Percentiles rank a stretch among this genome's conserved stretches.
These are phyloP conservation scores for Pristionchus pacificus DNA, from an alignment of 1,140 invertebrate species.

Conservation along the genomic window DNA sequence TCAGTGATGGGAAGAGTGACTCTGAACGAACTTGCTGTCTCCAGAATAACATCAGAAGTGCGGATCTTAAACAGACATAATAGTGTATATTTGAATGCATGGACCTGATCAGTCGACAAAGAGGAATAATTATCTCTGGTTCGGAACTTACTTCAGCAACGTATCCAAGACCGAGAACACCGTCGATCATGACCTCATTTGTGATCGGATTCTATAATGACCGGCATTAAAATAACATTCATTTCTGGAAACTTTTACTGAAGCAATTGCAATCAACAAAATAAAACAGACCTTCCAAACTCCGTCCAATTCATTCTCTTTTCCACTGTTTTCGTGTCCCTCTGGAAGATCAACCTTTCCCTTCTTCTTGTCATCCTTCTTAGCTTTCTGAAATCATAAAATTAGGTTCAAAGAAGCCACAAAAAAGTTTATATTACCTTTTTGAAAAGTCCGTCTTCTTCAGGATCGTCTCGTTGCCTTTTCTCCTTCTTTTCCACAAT, in stretches of 20 bases:
- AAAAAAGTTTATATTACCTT: slow-evolving; percentile 17
- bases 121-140: background rate
- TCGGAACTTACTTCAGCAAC: slow-evolving; percentile 38
- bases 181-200: slow-evolving; percentile 37
- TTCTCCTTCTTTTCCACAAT: background rate
- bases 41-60: slow-evolving; percentile 35
- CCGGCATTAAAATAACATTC: too few species aligned
- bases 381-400: slow-evolving; percentile 23
- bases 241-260: slow-evolving; percentile 41
- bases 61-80: too few species aligned
- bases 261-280: background rate
- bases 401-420: slow-evolving; percentile 12
- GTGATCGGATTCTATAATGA: slow-evolving; percentile 36
- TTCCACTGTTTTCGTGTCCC: slow-evolving; percentile 22
- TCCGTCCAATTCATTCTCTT: slow-evolving; percentile 9
- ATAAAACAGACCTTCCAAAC: slow-evolving; percentile 6
- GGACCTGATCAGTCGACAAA: slow-evolving; percentile 16
- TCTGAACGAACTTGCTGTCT: slow-evolving; percentile 35
- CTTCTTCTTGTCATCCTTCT: background rate
- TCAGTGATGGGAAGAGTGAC: slow-evolving; percentile 18
- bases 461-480: background rate
- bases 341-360: slow-evolving; percentile 5
- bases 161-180: slow-evolving; percentile 41
- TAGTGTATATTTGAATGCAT: too few species aligned
- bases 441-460: background rate